Base-by-base conservation (phyloP, 2,113 vertebrate genomes). In the Psittacula cyanocephala region DNA sequence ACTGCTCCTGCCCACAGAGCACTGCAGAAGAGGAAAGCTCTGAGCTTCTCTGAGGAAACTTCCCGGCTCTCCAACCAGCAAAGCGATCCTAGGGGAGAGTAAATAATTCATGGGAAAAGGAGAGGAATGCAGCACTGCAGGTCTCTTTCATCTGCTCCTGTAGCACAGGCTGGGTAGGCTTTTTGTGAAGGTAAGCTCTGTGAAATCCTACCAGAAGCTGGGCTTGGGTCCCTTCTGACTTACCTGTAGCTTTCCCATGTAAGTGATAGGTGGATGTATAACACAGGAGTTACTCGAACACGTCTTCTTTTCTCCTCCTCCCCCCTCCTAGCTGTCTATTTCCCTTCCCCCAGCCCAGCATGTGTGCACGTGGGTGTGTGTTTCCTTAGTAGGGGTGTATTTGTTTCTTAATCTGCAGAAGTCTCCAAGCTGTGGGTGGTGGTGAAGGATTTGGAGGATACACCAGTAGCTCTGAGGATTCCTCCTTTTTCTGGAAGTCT, bases 51-150 rank as follows among this genome's bases (percentile, higher is more conserved):
- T 8, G 10, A 49, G 91, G 79, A 82, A 72, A 80, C 44, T 71
- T 80, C 49, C 76, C 4, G 2, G 68, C 80, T 96, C 41, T 60
- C 27, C 64, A 77, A 72, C 11, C 71, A 62, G 93, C 72, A 37
- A 22, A 81, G 39, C 1, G 10, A 83, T 87, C 63, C 83, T 20
- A 28, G 60, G 47, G 71, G 86, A 71, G 70, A 94, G 64, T 97
- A 75, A 96, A 97, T 96, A 86, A 97, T 97, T 95, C 24, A 97
- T 76, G 86, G 94, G 0, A 87, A 95, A 69, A 87, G 86, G 91
- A 92, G 94, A 93, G 83, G 69, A 90, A 81, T 3, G 4, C 55
- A 44, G 52, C 0, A 11, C 76, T 0, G 7, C 77, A 71, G 69
- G 83, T 87, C 4, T 65, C 3, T 8, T 78, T 78, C 65, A 15